Percentiles rank a stretch among this genome's conserved stretches.
Conservation (phyloP, 2,113 vertebrate genomes). For the Natator depressus region DNA sequence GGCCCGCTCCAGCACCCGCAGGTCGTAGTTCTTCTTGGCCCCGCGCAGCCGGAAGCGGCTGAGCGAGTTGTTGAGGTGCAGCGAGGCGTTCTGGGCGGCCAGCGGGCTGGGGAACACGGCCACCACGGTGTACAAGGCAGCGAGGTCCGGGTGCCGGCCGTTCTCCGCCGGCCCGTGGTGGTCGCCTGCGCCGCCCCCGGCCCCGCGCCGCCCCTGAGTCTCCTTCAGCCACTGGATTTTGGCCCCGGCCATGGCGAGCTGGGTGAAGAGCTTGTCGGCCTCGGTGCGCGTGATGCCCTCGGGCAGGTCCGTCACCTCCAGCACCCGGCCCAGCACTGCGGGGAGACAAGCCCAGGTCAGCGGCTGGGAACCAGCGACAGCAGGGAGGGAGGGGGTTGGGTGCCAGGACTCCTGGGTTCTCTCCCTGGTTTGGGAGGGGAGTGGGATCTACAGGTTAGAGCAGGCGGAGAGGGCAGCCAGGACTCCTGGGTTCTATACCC, state of each 20-base stretch:
- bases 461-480: neutral
- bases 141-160: constrained; percentile 87
- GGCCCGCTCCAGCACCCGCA: constrained; percentile 95
- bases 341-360: neutral
- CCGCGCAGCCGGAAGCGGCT: constrained; percentile 97
- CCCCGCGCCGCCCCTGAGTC: constrained; percentile 81
- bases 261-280: constrained; percentile 97
- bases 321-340: constrained; percentile 91
- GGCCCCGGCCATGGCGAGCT: constrained; percentile 95
- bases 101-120: constrained; percentile 97
- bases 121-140: constrained; percentile 97
- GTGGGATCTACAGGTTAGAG: too few species aligned
- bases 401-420: neutral
- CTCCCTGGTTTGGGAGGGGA: too few species aligned
- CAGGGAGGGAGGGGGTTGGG: neutral
- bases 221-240: constrained; percentile 99
- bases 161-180: constrained; percentile 80
- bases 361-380: neutral
- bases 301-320: constrained; percentile 97
- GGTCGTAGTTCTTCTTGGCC: constrained; percentile 97
- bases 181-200: constrained; percentile 74
- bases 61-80: constrained; percentile 96
- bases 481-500: neutral
- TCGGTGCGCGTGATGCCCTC: constrained; percentile 96
- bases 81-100: constrained; percentile 97